Percentiles rank a stretch among this genome's conserved stretches.
Conservation (phyloP, 2,888 invertebrate species). For the Chydorus sphaericus region DNA sequence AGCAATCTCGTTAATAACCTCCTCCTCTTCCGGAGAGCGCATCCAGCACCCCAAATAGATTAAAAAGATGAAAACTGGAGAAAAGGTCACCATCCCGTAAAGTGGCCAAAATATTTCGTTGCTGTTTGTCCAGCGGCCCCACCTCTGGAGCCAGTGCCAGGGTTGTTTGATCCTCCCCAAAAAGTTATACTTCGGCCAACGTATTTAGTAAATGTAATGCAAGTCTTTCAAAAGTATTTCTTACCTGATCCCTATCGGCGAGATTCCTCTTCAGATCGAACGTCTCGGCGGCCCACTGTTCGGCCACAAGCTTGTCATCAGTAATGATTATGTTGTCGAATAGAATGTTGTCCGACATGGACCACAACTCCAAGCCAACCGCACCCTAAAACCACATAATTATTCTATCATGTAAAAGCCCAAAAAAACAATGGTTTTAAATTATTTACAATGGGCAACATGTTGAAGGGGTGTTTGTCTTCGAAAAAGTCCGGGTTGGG, state of each 20-base stretch:
- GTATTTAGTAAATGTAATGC: neutral
- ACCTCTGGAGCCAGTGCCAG: conserved; percentile 3
- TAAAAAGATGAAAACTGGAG: conserved; percentile 10
- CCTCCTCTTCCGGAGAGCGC: neutral
- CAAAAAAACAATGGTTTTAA: neutral
- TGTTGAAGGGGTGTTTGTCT: conserved; percentile 74
- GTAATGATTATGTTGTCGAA: conserved; percentile 93
- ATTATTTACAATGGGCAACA: conserved; percentile 73
- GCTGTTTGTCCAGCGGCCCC: conserved; percentile 13
- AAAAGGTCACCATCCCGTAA: conserved; percentile 8
- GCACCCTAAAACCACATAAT: conserved; percentile 48
- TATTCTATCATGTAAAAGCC: neutral
- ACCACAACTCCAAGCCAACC: conserved; percentile 94
- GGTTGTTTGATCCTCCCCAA: neutral
- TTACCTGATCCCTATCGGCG: conserved; percentile 64
- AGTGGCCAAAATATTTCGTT: conserved; percentile 9
- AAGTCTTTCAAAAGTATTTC: conserved; percentile 26
- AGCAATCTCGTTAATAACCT: neutral
- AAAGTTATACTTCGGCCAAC: neutral
- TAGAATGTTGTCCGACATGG: conserved; percentile 84
- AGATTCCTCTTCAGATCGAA: conserved; percentile 70
- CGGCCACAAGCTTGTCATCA: conserved; percentile 59
- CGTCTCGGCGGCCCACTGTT: conserved; percentile 64
- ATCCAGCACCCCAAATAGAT: conserved; percentile 12
- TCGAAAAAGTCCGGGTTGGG: conserved; percentile 86